Evolutionary conservation across 2,888 invertebrate species (phyloP), one percentile per base, ranked within the genome.

Genomic region (Pasiphila rectangulata): DNA sequence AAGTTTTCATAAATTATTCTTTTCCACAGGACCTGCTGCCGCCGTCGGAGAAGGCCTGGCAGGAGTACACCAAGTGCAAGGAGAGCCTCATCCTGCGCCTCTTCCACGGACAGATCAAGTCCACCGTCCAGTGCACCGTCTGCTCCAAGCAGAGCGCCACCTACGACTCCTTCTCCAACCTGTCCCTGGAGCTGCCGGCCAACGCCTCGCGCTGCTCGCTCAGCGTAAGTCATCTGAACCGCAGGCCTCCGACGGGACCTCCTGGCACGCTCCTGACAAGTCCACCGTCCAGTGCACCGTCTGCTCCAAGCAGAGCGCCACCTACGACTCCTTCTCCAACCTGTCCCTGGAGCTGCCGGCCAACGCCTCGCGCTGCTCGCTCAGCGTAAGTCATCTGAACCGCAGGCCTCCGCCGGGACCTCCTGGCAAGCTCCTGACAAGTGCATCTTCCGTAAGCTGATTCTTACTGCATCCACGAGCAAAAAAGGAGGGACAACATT

Each of bases 321-420:
- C 95, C 0, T 96, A 96, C 77, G 96, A 97, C 75, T 93, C 94
- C 7, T 97, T 96, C 81, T 95, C 94, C 65, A 95, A 94, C 81
- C 89, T 97, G 34, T 95, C 96, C 10, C 85, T 97, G 38, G 96
- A 96, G 49, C 86, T 96, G 65, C 94, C 95, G 0, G 76, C 87
- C 2, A 90, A 90, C 48, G 86, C 91, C 5, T 89, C 85, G 57
- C 79, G 91, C n/a, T 95, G 94, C 71, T 80, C 90, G 6, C 79
- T 94, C 9, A 83, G 89, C 53, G 72, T 73, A 9, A 64, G 69
- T 64, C n/a, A n/a, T n/a, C n/a, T n/a, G n/a, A n/a, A n/a, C n/a
- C n/a, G n/a, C n/a, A n/a, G n/a, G n/a, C n/a, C n/a, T n/a, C n/a
- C n/a, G n/a, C n/a, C n/a, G n/a, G n/a, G n/a, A n/a, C n/a, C n/a